A percentile compares a stretch with the other conserved stretches of the same genome.
phyloP scores from a whole-genome alignment of 2,888 invertebrate species.

The Shargacucullia verbasci region DNA sequence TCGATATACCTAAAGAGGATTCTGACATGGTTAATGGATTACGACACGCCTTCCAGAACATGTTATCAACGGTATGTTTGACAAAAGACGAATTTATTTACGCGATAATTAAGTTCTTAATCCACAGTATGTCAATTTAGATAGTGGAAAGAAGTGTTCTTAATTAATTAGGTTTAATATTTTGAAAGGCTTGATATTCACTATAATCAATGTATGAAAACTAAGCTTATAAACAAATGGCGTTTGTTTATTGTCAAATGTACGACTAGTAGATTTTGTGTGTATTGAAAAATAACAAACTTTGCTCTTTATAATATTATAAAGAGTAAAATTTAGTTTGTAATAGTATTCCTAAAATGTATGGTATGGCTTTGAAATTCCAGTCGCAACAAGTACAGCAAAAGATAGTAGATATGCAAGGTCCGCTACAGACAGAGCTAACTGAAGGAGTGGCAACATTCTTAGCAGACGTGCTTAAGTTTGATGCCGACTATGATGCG shows the following conservation, averaged over 20 bases:
- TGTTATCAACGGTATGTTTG: slow-evolving; percentile 91
- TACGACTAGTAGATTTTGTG: too few species aligned
- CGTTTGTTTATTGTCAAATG: neutral
- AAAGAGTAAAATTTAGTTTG: too few species aligned
- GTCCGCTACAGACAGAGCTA: slow-evolving; percentile 92
- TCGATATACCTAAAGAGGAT: slow-evolving; percentile 93
- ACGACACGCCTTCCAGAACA: slow-evolving; percentile 93
- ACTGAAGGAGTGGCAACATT: slow-evolving; percentile 92
- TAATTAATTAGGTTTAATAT: too few species aligned
- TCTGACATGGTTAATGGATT: slow-evolving; percentile 94
- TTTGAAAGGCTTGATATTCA: too few species aligned
- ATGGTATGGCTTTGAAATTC: neutral
- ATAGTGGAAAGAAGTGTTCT: too few species aligned
- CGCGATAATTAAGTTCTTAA: too few species aligned
- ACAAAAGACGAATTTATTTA: too few species aligned
- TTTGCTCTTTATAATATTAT: too few species aligned
- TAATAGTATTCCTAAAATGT: too few species aligned
- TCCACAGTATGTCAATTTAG: slow-evolving; percentile 40
- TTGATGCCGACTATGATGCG: slow-evolving; percentile 92
- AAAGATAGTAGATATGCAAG: slow-evolving; percentile 92
- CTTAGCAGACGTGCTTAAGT: slow-evolving; percentile 90
- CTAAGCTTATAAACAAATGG: too few species aligned
- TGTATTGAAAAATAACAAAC: too few species aligned
- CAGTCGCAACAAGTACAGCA: slow-evolving; percentile 92
- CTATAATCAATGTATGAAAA: too few species aligned